A percentile compares a stretch with the other conserved stretches of the same genome.
These are phyloP conservation scores for Diorhabda elongata DNA, from an alignment of 1,140 invertebrate genomes.

Conservation along the genomic window DNA sequence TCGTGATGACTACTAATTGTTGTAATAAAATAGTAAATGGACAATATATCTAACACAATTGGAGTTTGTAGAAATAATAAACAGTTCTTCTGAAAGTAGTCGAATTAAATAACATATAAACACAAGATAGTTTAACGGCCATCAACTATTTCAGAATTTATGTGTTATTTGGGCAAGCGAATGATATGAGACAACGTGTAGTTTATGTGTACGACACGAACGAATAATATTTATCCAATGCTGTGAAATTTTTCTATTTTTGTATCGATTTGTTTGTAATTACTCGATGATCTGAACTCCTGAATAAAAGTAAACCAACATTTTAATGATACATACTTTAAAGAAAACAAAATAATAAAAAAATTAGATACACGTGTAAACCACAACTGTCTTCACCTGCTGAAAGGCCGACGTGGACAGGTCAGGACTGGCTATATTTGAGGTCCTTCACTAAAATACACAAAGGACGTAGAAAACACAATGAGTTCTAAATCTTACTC, in stretches of 20 bases:
- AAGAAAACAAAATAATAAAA: no score
- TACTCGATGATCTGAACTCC: not conserved
- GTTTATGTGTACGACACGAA: conserved; percentile 12
- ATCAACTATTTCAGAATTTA: conserved; percentile 12
- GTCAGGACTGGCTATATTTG: no score
- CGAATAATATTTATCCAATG: conserved; percentile 9
- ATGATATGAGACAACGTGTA: conserved; percentile 14
- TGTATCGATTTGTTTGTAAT: conserved; percentile 7
- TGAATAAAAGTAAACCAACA: no score
- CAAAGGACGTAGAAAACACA: no score
- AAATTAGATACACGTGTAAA: no score
- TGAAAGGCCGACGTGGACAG: no score
- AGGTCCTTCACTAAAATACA: no score
- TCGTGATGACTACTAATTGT: not conserved
- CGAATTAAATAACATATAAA: conserved; percentile 14
- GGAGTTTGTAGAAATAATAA: not conserved
- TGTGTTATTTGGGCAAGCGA: conserved; percentile 11
- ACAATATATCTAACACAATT: not conserved
- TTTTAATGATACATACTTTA: no score
- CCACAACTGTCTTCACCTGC: no score
- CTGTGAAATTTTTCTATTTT: conserved; percentile 8
- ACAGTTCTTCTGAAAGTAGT: not conserved
- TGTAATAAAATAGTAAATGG: not conserved
- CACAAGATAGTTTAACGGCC: conserved; percentile 9
- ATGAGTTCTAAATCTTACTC: no score